Evolutionary conservation across 2,113 vertebrate genomes (phyloP).

Genomic region (Petroica traversi): DNA sequence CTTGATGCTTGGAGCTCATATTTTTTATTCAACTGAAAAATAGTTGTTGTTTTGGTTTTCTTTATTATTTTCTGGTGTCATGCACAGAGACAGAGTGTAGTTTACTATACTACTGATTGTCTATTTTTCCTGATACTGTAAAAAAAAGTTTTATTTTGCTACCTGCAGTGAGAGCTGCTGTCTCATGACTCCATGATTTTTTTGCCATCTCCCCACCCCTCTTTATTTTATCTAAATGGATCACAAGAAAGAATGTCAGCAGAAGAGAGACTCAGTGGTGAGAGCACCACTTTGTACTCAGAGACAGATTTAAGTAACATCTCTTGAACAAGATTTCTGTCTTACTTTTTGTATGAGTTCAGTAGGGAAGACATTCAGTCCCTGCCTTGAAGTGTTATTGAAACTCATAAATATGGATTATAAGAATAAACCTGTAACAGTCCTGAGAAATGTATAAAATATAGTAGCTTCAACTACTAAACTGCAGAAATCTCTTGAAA

Average conservation of each 20-base stretch:
- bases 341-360: neutral
- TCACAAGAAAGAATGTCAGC: neutral
- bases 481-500: neutral
- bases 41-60: too few relatives aligned
- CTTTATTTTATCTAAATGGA: neutral
- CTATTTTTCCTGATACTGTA: neutral
- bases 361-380: neutral
- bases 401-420: neutral
- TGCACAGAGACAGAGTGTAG: neutral
- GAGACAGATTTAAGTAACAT: neutral
- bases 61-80: constrained; percentile 5
- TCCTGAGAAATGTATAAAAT: neutral
- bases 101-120: neutral
- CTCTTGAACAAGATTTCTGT: neutral
- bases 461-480: neutral
- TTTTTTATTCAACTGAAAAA: constrained; percentile 29
- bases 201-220: neutral
- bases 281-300: neutral
- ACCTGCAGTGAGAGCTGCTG: neutral
- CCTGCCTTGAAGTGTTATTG: neutral
- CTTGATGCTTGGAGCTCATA: neutral
- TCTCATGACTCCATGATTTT: neutral
- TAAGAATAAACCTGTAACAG: neutral
- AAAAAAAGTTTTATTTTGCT: neutral
- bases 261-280: neutral